Percentiles rank a stretch among this genome's conserved stretches.
phyloP scores from a whole-genome alignment of 2,113 vertebrate genomes.

The Vicugna pacos region DNA sequence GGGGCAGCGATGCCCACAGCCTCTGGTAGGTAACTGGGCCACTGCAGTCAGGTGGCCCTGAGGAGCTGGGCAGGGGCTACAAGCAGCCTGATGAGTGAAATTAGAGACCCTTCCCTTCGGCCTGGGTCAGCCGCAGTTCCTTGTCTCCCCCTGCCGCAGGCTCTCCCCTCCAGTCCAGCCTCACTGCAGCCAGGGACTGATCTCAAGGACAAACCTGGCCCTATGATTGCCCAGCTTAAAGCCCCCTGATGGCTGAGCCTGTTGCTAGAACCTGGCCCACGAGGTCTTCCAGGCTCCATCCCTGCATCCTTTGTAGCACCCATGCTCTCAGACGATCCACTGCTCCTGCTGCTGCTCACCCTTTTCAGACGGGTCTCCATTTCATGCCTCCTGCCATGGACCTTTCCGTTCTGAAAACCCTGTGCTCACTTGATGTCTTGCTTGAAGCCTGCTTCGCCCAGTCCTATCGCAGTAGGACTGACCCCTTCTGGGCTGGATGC shows the following conservation, averaged over 20 bases:
- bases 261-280: not conserved
- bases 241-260: not conserved
- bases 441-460: not conserved
- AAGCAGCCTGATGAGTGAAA: not conserved
- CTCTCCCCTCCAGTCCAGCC: not conserved
- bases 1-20: fast-evolving
- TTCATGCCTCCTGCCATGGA: not conserved
- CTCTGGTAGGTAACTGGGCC: not conserved
- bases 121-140: not conserved
- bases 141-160: not conserved
- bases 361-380: not conserved
- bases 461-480: not conserved
- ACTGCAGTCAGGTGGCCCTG: not conserved
- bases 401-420: not conserved
- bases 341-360: not conserved
- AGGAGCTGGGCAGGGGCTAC: not conserved
- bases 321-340: not conserved
- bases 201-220: not conserved
- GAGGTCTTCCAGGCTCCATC: not conserved
- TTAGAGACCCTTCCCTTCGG: not conserved
- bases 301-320: not conserved
- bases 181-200: not conserved
- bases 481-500: not conserved
- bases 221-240: not conserved
- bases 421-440: not conserved